Conservation (phyloP, 2,888 invertebrate genomes). For the Diachrysia chrysitis region DNA sequence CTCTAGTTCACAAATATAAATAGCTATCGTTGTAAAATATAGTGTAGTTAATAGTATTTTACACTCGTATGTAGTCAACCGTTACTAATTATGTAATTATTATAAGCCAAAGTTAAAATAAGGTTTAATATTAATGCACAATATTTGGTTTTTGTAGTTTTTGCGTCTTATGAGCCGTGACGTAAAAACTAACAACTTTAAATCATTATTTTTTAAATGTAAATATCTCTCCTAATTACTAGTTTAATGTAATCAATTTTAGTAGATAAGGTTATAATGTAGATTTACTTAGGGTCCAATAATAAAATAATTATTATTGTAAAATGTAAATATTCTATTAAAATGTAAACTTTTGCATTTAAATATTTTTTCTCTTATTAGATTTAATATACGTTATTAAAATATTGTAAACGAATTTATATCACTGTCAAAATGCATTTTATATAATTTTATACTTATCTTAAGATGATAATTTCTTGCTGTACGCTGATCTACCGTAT, state of each 20-base stretch:
- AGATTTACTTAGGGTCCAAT: conserved; percentile 71
- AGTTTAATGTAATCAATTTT: conserved; percentile 20
- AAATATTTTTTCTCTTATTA: conserved; percentile 31
- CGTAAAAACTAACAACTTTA: conserved; percentile 74
- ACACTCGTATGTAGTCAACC: conserved; percentile 27
- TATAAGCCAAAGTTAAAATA: conserved; percentile 15
- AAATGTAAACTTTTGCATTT: conserved; percentile 51
- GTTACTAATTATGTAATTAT: conserved; percentile 30
- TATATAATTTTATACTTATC: conserved; percentile 31
- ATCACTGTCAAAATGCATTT: conserved; percentile 46
- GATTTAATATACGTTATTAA: conserved; percentile 27
- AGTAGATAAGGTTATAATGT: conserved; percentile 44
- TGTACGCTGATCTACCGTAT: conserved; percentile 32
- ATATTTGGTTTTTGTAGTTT: conserved; percentile 67
- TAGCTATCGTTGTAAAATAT: conserved; percentile 34
- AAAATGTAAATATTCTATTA: conserved; percentile 42
- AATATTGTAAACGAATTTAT: conserved; percentile 55
- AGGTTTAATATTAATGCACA: conserved; percentile 9
- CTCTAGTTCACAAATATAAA: conserved; percentile 40
- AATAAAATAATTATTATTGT: conserved; percentile 46
- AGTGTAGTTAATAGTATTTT: conserved; percentile 14
- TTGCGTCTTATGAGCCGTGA: conserved; percentile 84
- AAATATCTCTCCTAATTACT: conserved; percentile 27
- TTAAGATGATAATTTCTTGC: conserved; percentile 29
- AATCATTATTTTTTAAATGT: conserved; percentile 41